Conservation (phyloP, 2,113 vertebrate genomes). For the Macrotis lagotis region DNA sequence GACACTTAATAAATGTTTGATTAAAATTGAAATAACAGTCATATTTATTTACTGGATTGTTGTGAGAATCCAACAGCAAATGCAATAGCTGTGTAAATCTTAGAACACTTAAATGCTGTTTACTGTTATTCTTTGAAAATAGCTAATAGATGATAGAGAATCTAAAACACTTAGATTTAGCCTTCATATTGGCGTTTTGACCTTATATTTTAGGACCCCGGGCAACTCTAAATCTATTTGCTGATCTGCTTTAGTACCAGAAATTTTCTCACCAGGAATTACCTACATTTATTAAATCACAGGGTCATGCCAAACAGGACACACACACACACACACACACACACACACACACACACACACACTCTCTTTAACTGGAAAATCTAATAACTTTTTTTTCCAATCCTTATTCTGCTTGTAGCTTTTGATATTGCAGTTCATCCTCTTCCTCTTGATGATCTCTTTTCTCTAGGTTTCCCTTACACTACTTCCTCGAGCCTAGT, state of each 20-base stretch:
- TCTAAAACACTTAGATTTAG: background rate
- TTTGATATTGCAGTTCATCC: background rate
- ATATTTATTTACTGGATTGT: background rate
- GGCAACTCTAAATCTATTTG: background rate
- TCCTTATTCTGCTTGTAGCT: background rate
- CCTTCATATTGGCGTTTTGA: background rate
- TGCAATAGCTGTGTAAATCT: background rate
- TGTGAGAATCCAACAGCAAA: background rate
- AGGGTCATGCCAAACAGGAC: background rate
- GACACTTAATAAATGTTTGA: background rate
- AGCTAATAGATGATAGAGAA: background rate
- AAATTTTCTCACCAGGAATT: background rate
- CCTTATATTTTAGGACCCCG: background rate
- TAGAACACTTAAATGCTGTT: background rate
- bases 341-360: background rate
- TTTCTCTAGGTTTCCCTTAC: background rate
- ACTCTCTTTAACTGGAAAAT: background rate
- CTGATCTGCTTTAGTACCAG: background rate
- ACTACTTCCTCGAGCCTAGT: background rate
- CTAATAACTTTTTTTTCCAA: background rate
- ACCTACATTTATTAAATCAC: background rate
- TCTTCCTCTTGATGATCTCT: background rate
- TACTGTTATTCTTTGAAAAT: background rate
- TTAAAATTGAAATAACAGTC: background rate
- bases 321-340: background rate